Conservation (phyloP, 2,888 invertebrate species). For the Escarpia spicata region DNA sequence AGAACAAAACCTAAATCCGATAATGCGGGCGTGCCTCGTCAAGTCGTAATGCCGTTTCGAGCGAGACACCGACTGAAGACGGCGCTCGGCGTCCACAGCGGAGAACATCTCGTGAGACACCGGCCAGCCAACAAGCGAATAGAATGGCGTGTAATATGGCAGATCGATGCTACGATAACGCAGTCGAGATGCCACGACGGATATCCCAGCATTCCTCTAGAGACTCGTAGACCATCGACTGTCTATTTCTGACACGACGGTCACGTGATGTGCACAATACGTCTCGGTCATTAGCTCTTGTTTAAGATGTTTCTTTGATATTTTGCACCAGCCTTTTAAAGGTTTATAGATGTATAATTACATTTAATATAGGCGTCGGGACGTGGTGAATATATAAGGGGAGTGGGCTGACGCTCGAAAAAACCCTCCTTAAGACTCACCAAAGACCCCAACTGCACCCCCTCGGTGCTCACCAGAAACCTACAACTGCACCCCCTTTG, state of each 20-base stretch:
- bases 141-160: constrained; percentile 6
- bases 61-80: neutral
- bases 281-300: neutral
- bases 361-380: neutral
- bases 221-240: neutral
- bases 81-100: neutral
- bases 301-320: neutral
- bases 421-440: no score
- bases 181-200: neutral
- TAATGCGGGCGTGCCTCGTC: neutral
- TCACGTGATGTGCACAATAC: neutral
- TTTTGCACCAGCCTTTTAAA: neutral
- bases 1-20: constrained; percentile 16
- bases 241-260: neutral
- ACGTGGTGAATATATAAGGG: no score
- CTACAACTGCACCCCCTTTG: no score
- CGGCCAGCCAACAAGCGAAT: neutral
- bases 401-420: no score
- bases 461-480: no score
- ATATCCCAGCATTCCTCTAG: neutral
- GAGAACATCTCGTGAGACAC: neutral
- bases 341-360: neutral
- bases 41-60: constrained; percentile 1
- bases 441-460: no score
- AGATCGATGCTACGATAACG: neutral